Base-by-base conservation (phyloP, 2,797 vertebrate species). In the Phataginus tetradactyla region DNA sequence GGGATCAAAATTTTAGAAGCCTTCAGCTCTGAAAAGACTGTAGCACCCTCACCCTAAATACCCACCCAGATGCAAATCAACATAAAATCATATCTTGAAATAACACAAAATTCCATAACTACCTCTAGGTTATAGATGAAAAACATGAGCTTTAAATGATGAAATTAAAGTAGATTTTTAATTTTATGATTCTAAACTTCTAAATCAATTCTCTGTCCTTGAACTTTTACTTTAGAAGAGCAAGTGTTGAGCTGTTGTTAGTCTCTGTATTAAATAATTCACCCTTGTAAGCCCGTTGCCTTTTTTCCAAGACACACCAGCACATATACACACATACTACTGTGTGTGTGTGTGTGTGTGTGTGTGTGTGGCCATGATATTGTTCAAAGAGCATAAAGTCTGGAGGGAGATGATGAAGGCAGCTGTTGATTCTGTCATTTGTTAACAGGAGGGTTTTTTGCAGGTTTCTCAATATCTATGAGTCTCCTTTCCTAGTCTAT, bases 1-100 rank as follows among this genome's bases (percentile, higher is more conserved):
- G 21, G 29, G 29, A 83, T 80, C 68, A 92, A 39, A 88, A 93
- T 83, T 68, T 94, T 78, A 49, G 17, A 87, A 27, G 4, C 32
- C 6, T 2, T 91, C 29, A 83, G 4, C 39, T 89, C 45, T 90
- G 63, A 81, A 91, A 93, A 72, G 21, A 68, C 7, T 69, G 3
- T 61, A 25, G 7, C 64, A 7, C 7, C 7, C 59, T 32, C 6
- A 17, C 4, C 12, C 27, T 25, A 8, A 86, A 39, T 42, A 69
- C 3, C 4, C 9, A 74, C 7, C 4, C 20, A 69, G 59, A 49
- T 49, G 34, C 18, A 93, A 91, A 64, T 63, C 6, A 74, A 92
- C 91, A 81, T 86, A 34, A 88, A 78, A 53, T 53, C 69, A 4
- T 10, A 51, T 39, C 74, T 81, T 84, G n/a, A 95, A 96, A 42